Base-by-base conservation (phyloP, 2,888 invertebrate species). In the Itoplectis maculator region DNA sequence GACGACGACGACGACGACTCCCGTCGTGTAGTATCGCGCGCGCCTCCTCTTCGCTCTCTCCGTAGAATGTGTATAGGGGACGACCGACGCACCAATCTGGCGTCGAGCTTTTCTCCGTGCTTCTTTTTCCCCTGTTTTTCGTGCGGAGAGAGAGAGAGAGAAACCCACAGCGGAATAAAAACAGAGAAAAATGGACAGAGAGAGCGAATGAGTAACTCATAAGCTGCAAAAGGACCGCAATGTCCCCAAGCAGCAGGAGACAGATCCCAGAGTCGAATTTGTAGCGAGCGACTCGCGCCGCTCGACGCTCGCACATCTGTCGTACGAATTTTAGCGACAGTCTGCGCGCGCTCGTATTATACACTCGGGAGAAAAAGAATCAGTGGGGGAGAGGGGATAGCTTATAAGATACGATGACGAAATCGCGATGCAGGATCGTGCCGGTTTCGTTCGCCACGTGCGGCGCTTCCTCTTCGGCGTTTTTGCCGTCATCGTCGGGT, bases 401-500 rank as follows among this genome's bases (percentile, higher is more conserved):
- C n/a, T 37, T 11, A 40, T 59, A 76, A 77, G 77, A 54, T 47
- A 56, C 74, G 75, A 84, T 84, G 85, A 85, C 82, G 85, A 84
- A 85, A 84, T 83, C 76, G 74, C 63, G 73, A 56, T 40, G 84
- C 79, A 74, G 82, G 83, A 87, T 78, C 84, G 66, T 81, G 80
- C 82, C 59, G 47, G 83, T 76, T 80, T 66, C 59, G n/a, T 68
- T 77, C 35, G 29, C 5, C 29, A 5, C 29, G 29, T 29, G 29
- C 29, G 29, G 3, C 29, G 18, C 29, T 11, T 83, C 70, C n/a
- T 70, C 54, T 63, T 29, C 5, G 29, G 20, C 63, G 47, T 81
- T 65, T 51, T 51, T 40, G 35, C 15, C 59, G 2, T 37, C n/a
- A 2, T 6, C 1, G n/a, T 13, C n/a, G 37, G 15, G 15, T 35